Evolutionary conservation across 2,113 vertebrate species (phyloP), one percentile per base, ranked within the genome.

Genomic region (Antennarius striatus): DNA sequence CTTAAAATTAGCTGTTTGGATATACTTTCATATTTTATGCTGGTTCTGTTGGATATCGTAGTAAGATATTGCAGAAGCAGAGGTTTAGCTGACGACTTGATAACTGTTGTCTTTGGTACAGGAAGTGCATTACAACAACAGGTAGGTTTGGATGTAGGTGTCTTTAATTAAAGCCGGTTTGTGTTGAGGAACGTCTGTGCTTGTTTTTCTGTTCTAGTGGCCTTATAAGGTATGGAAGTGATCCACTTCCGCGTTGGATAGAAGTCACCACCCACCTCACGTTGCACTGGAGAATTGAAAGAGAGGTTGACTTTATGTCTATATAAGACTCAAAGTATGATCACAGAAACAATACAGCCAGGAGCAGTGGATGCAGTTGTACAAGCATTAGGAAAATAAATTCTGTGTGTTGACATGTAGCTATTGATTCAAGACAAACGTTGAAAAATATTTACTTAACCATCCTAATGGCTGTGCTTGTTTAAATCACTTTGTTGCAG

Each of bases 161-260:
- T 39, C 17, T 4, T n/a, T n/a, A n/a, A n/a, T 15, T 0, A 14
- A 17, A 42, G 1, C 0, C 1, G 60, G 15, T 29, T 5, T 17
- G 17, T 12, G 39, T 22, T 22, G 40, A 54, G 43, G 45, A 6
- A 48, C 40, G 13, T 49, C 28, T 56, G 53, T 1, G 53, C 12
- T 42, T 2, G 15, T 5, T 7, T n/a, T 15, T 58, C 3, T 13
- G 57, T 43, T 47, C 11, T 10, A 0, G 7, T 43, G 28, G 11
- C 84, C 82, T 73, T 85, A 81, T 80, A 83, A 43, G 82, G 86
- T 49, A 52, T 48, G 13, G 45, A 58, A 63, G 6, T 30, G 70
- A 50, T 40, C 29, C 53, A 81, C 77, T 83, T 88, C 82, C 86
- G 63, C 56, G 6, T 79, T 77, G 43, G 49, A 45, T 9, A 14